These are phyloP conservation scores for Cryptus armator DNA, from an alignment of 2,888 invertebrate species.

Conservation along the genomic window DNA sequence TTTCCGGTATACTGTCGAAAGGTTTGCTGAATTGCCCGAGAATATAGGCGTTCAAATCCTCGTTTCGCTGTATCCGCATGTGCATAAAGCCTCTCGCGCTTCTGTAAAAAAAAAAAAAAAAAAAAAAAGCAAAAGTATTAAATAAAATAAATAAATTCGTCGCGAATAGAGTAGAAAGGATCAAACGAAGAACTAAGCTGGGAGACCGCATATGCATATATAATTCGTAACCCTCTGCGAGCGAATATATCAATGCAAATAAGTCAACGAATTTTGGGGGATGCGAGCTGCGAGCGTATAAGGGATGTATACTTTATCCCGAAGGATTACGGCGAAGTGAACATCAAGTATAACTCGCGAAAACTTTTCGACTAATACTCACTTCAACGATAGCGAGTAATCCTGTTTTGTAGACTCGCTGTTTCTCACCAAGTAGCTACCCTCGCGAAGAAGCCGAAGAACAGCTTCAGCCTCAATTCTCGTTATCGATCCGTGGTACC, in stretches of 20 bases:
- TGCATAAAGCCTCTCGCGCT: constrained; percentile 98
- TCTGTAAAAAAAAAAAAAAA: constrained; percentile 86
- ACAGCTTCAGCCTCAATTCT: constrained; percentile 96
- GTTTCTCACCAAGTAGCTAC: constrained; percentile 97
- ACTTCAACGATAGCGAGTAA: constrained; percentile 98
- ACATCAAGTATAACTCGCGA: constrained; percentile 25
- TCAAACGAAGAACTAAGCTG: constrained; percentile 9
- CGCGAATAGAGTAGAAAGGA: background rate
- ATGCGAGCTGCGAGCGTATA: background rate
- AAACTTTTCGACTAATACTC: constrained; percentile 85
- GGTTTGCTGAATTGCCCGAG: constrained; percentile 97
- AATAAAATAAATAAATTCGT: background rate
- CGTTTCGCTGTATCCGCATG: constrained; percentile 95
- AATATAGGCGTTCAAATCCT: constrained; percentile 92
- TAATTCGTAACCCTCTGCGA: constrained; percentile 37
- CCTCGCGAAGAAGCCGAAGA: constrained; percentile 93
- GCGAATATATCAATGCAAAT: constrained; percentile 53
- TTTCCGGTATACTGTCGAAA: constrained; percentile 96
- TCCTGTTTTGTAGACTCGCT: constrained; percentile 97
- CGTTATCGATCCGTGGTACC: constrained; percentile 98
- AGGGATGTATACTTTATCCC: constrained; percentile 18
- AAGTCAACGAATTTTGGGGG: constrained; percentile 16
- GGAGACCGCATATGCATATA: constrained; percentile 19
- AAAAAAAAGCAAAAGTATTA: background rate
- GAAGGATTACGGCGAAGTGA: constrained; percentile 35